Evolutionary conservation across 2,113 vertebrate species (phyloP), one percentile per base, ranked within the genome.

Genomic region (Paedocypris sp.): DNA sequence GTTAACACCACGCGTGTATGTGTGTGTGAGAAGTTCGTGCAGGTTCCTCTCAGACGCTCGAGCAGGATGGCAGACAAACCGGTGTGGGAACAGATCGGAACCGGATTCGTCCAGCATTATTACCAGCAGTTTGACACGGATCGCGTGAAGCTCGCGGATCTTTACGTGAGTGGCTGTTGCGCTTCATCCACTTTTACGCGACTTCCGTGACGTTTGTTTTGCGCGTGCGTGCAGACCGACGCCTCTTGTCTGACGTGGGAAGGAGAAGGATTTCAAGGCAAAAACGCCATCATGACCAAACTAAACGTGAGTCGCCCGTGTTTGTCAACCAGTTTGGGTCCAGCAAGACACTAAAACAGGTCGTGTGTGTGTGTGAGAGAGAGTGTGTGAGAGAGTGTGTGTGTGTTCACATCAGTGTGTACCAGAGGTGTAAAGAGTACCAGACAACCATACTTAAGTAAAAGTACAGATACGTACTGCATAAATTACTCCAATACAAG

Each of bases 161-260:
- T 88, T 9, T 85, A 85, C 72, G 80, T 77, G 76, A 72, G 84
- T 72, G 10, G 7, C 33, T 12, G 9, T 12, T 10, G 33, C 16
- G 20, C 2, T 15, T 53, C 12, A 49, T 16, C 32, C 18, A 19
- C 5, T 31, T 61, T n/a, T n/a, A n/a, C n/a, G n/a, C n/a, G n/a
- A n/a, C n/a, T n/a, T n/a, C n/a, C n/a, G n/a, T n/a, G n/a, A n/a
- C n/a, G n/a, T n/a, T n/a, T n/a, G n/a, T 42, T 22, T 41, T 7
- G 12, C 32, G 10, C 8, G 16, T 41, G 3, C 19, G 15, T 28
- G 12, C 49, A 80, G 79, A 69, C 68, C 19, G 72, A 83, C 29
- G 53, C 52, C 13, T 74, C 82, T 13, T 85, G 76, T 69, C 80
- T 87, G 65, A 85, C 85, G 0, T 87, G 83, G 82, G 83, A 87